Evolutionary conservation across 2,888 invertebrate species (phyloP), one percentile per base, ranked within the genome.

Genomic region (Cosmorhoe ocellata): DNA sequence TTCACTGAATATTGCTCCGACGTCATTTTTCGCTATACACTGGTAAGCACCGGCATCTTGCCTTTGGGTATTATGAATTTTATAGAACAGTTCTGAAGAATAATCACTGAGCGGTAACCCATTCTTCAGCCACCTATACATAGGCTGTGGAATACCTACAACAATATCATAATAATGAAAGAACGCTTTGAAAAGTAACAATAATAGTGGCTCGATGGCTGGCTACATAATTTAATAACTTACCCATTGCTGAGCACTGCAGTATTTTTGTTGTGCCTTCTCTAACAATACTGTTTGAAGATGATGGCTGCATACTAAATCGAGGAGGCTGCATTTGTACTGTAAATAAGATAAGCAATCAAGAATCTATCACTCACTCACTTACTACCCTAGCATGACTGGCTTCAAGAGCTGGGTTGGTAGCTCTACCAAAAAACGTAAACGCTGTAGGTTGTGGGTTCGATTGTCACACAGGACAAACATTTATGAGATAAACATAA

Each of bases 121-220:
- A 82, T 98, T 95, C 87, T 97, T 97, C 59, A 97, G 90, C 98
- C 98, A 98, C 75, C 95, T 93, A 88, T 97, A 98, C 84, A 95
- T 94, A 28, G 98, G 97, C 72, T 95, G 95, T n/a, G 98, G 98
- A 80, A 95, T 94, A 67, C 97, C 97, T 97, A 91, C 3, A 91
- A 91, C 34, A 38, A 41, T 36, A 38, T 31, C 4, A 4, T 18
- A 30, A 10, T 34, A 26, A 45, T 33, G 31, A 55, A 22, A 50
- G 7, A 32, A 26, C 9, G 31, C 3, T 40, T 28, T 18, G 13
- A 32, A 45, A 41, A 12, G 3, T 18, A 30, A 14, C n/a, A 14
- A 27, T 39, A 33, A 42, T 18, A 4, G 2, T 18, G 18, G 18
- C 18, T 18, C 4, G 4, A 33, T 34, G 5, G 7, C 26, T 38